A percentile compares a stretch with the other conserved stretches of the same genome.
phyloP scores from a whole-genome alignment of 2,113 vertebrate species.

The Ariopsis seemanni region DNA sequence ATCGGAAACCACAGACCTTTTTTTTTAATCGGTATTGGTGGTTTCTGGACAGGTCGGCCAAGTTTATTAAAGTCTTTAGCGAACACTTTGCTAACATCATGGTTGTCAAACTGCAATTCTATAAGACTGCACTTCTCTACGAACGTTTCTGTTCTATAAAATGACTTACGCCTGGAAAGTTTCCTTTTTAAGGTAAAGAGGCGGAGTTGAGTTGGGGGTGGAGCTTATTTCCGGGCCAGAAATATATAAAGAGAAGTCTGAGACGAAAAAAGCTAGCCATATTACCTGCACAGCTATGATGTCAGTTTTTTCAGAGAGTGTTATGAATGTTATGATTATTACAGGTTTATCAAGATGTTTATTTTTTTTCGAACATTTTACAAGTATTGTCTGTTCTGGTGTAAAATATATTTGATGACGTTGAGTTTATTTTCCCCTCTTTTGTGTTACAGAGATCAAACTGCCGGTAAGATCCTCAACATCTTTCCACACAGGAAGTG shows the following conservation, averaged over 20 bases:
- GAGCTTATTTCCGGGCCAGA: background rate
- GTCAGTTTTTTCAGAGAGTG: background rate
- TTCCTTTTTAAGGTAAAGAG: background rate
- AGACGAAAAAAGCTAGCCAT: background rate
- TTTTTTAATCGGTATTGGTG: too few relatives aligned
- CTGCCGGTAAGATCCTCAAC: conserved; percentile 60
- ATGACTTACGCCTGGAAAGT: background rate
- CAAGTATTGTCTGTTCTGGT: background rate
- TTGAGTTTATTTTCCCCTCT: conserved; percentile 28
- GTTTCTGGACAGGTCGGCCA: too few relatives aligned
- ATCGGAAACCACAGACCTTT: too few relatives aligned
- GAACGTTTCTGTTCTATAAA: background rate
- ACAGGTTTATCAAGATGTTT: background rate
- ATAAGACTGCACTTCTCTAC: background rate
- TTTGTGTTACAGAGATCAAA: conserved; percentile 63
- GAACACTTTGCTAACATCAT: too few relatives aligned
- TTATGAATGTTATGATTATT: background rate
- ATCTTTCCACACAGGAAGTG: background rate
- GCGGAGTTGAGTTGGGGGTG: background rate
- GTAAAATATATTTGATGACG: background rate
- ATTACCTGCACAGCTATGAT: background rate
- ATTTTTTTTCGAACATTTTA: background rate
- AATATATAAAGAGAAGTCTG: background rate
- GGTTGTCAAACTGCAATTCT: background rate
- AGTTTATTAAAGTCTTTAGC: too few relatives aligned